Base-by-base conservation (phyloP, 2,797 vertebrate species). In the Prunella strophiata region DNA sequence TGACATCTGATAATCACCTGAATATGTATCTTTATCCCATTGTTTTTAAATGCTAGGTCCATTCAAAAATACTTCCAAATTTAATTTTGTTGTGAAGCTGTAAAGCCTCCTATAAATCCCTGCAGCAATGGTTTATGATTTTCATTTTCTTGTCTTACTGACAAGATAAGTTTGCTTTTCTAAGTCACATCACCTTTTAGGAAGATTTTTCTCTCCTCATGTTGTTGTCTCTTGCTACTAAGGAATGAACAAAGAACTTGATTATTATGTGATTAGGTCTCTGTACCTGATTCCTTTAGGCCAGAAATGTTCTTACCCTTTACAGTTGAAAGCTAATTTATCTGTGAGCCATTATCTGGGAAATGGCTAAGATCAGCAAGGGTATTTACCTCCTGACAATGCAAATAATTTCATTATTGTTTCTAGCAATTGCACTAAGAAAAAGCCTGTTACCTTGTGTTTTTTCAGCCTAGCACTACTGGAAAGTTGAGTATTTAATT, bases 311-410 rank as follows among this genome's bases (percentile, higher is more conserved):
- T 89, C 79, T 73, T 89, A 48, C 29, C 26, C 51, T 85, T 92
- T 77, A 43, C 67, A 80, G 76, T 59, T 92, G 88, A 94, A 92
- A 85, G n/a, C 40, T 78, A 68, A 85, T 91, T 95, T 91, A 86
- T 38, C 51, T 72, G 70, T 83, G 36, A 92, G 40, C 36, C 32
- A 9, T 91, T 91, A 52, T 88, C 30, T 81, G 51, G 47, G 40
- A 84, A 84, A 58, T 27, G 40, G 36, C 8, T 85, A 74, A 78
- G 79, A 68, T 68, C 36, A 87, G 54, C 27, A 66, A 78, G 34
- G 38, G 55, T 85, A 36, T 87, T 71, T 77, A 27, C 18, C 50
- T 93, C 9, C 29, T 74, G 63, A 54, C 50, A 85, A 16, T 12
- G n/a, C 43, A 78, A 78, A 80, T 14, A 22, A 68, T 78, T 90